These are phyloP conservation scores for Ferrisia virgata DNA, from an alignment of 2,888 invertebrate genomes.

Conservation along the genomic window DNA sequence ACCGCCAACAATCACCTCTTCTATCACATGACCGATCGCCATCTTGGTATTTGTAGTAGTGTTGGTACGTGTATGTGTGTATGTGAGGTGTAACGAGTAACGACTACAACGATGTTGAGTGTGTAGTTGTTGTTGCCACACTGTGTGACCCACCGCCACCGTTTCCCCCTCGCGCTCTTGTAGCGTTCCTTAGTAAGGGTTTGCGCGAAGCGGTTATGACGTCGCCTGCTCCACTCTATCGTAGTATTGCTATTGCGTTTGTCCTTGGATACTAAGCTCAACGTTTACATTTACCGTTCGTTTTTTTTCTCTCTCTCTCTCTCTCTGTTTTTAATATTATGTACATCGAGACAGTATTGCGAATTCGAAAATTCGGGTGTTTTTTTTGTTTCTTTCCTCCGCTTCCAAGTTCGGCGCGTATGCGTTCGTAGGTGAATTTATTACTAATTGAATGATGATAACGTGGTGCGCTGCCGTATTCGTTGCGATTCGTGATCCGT, in stretches of 20 bases:
- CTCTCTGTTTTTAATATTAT: no score
- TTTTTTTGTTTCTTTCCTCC: background rate
- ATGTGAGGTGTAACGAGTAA: background rate
- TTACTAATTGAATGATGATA: constrained; percentile 1
- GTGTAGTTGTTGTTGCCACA: constrained; percentile 38
- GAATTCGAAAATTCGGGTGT: background rate
- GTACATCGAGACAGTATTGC: background rate
- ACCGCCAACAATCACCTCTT: constrained; percentile 50
- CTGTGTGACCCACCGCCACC: constrained; percentile 41
- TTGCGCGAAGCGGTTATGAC: constrained; percentile 41
- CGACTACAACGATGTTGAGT: background rate
- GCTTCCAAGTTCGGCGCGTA: background rate
- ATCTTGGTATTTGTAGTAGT: constrained; percentile 59
- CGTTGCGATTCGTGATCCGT: background rate
- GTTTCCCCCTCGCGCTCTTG: constrained; percentile 7
- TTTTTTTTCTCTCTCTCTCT: background rate
- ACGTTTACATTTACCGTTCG: background rate
- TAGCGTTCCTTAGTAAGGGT: constrained; percentile 36
- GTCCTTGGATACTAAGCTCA: constrained; percentile 36
- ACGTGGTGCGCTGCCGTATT: background rate
- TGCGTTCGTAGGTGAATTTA: background rate
- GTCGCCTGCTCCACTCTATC: constrained; percentile 37
- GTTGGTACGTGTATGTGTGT: background rate
- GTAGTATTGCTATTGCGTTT: constrained; percentile 11
- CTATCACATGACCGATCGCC: constrained; percentile 62